phyloP scores from a whole-genome alignment of 2,888 invertebrate species.

The Athalia cordata region DNA sequence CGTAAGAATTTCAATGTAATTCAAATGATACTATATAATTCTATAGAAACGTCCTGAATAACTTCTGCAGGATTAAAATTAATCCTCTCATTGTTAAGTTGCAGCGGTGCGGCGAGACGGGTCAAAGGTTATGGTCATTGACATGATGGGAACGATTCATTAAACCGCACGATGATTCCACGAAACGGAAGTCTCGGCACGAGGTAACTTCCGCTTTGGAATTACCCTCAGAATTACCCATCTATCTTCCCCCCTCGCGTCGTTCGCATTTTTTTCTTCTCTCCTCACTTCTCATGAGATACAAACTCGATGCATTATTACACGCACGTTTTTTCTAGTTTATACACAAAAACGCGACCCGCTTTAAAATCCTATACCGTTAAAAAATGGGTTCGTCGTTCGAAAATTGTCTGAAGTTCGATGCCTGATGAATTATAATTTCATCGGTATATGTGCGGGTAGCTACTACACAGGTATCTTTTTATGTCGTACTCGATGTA shows the following conservation, averaged over 20 bases:
- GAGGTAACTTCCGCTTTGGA: constrained; percentile 23
- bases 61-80: too few species aligned
- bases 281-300: not conserved
- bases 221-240: constrained; percentile 14
- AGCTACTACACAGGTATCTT: not conserved
- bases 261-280: not conserved
- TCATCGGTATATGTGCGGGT: too few species aligned
- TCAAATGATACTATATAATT: too few species aligned
- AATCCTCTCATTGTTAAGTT: not conserved
- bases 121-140: constrained; percentile 28
- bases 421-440: too few species aligned
- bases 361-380: too few species aligned
- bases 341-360: too few species aligned
- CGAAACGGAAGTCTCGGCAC: constrained; percentile 6
- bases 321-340: not conserved
- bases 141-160: constrained; percentile 16
- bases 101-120: not conserved
- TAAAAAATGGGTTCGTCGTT: too few species aligned
- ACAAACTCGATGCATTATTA: too few species aligned
- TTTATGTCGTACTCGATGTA: not conserved
- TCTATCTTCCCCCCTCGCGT: not conserved
- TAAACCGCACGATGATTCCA: not conserved
- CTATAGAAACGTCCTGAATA: too few species aligned
- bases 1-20: not conserved
- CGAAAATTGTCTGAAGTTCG: too few species aligned